A percentile compares a stretch with the other conserved stretches of the same genome.
Conservation (phyloP, 2,797 vertebrate genomes). For the Bradypodion pumilum region DNA sequence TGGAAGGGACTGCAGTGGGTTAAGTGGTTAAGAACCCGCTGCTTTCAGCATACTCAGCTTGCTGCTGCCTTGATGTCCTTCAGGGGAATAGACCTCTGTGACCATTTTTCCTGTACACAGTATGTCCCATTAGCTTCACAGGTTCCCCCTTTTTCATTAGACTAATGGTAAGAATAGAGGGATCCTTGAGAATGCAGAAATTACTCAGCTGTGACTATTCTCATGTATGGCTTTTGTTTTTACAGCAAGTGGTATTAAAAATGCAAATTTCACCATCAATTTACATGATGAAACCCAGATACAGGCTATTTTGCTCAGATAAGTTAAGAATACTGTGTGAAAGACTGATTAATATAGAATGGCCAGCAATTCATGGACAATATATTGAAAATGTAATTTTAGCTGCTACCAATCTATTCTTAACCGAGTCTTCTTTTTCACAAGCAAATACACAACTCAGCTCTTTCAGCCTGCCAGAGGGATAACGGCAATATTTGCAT, state of each 20-base stretch:
- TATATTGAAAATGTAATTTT: constrained; percentile 19
- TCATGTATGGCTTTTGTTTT: background rate
- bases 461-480: constrained; percentile 35
- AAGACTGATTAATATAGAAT: constrained; percentile 43
- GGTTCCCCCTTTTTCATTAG: background rate
- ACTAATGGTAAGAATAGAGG: background rate
- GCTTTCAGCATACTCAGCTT: no score
- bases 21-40: no score
- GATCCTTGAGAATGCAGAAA: background rate
- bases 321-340: constrained; percentile 47
- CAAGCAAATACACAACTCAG: background rate
- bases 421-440: constrained; percentile 12
- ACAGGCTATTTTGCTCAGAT: constrained; percentile 16
- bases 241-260: constrained; percentile 22
- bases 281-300: constrained; percentile 32
- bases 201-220: background rate
- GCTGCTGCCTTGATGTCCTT: no score
- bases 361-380: constrained; percentile 40
- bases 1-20: no score
- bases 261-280: constrained; percentile 20
- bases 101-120: no score
- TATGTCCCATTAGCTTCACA: background rate
- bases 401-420: constrained; percentile 8
- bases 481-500: constrained; percentile 37
- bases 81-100: no score